Base-by-base conservation (phyloP, 2,113 vertebrate genomes). In the Brachyistius frenatus region DNA sequence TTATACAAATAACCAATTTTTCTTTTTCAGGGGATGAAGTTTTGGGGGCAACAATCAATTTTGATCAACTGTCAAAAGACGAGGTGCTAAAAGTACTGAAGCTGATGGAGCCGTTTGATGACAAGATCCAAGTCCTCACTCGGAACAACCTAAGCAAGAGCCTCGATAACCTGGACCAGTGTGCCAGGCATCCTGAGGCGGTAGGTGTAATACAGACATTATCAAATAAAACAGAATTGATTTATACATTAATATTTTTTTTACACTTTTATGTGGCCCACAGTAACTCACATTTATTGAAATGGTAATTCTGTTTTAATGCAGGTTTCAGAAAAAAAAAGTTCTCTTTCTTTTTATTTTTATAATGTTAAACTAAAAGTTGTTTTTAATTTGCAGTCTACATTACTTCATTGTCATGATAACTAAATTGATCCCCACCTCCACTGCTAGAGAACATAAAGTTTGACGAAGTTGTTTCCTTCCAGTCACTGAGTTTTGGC, bases 11-110 rank as follows among this genome's bases (percentile, higher is more conserved):
- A 44, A 2, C 4, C 66, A 0, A 30, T 78, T 73, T 74, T 10
- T 72, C 1, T 50, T 66, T 88, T 88, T 47, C 39, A 95, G 94
- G 92, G 57, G 92, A 94, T 87, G 92, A 92, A 85, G 11, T 91
- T 63, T 57, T 93, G 58, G 92, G 93, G 33, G 91, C 92, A 44
- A 91, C 89, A 10, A 93, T 93, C 37, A 78, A 92, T 66, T 93
- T 93, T 78, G 86, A 92, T 35, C 67, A 91, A 0, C 86, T 91
- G 1, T 93, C 91, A 31, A 95, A 93, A 76, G 87, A 92, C 4
- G 90, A 94, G 15, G 91, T 91, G 49, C 50, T 91, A 47, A 74
- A 92, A 5, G 85, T 95, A 11, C 66, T 93, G 47, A 93, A 89
- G 70, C 14, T 91, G 41, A 94, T 93, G 75, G 86, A 92, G 54